Evolutionary conservation across 1,140 invertebrate species (phyloP).

Genomic region (Phymorhynchus buccinoides): DNA sequence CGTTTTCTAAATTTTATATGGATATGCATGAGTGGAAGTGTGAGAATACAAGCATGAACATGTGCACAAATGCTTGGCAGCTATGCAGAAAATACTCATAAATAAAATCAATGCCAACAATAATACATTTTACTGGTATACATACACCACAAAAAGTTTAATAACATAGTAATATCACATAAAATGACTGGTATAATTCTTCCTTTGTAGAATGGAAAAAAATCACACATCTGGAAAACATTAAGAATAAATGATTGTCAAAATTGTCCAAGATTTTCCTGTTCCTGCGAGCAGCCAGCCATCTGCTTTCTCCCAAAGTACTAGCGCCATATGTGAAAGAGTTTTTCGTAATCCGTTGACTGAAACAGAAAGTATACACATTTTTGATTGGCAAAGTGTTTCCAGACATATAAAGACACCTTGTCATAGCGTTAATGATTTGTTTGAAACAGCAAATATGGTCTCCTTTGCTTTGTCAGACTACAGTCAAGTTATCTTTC

Average conservation of each 20-base stretch:
- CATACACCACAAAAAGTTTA: not conserved
- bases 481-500: too few relatives aligned
- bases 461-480: too few relatives aligned
- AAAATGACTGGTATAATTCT: not conserved
- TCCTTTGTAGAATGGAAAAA: not conserved
- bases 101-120: not conserved
- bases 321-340: constrained; percentile 30
- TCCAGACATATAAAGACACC: too few relatives aligned
- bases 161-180: not conserved
- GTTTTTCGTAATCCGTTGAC: not conserved
- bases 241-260: not conserved
- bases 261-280: not conserved
- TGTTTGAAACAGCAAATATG: too few relatives aligned
- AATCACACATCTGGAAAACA: not conserved
- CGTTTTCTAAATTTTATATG: too few relatives aligned
- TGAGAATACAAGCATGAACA: too few relatives aligned
- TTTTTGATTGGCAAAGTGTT: too few relatives aligned
- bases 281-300: not conserved
- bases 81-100: too few relatives aligned
- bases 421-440: too few relatives aligned
- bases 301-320: not conserved
- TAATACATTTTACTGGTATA: not conserved
- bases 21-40: too few relatives aligned
- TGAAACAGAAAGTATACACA: constrained; percentile 18
- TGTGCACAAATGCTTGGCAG: not conserved